Base-by-base conservation (phyloP, 35 echinoderm and acorn worm genomes). In the Amphiura filiformis region DNA sequence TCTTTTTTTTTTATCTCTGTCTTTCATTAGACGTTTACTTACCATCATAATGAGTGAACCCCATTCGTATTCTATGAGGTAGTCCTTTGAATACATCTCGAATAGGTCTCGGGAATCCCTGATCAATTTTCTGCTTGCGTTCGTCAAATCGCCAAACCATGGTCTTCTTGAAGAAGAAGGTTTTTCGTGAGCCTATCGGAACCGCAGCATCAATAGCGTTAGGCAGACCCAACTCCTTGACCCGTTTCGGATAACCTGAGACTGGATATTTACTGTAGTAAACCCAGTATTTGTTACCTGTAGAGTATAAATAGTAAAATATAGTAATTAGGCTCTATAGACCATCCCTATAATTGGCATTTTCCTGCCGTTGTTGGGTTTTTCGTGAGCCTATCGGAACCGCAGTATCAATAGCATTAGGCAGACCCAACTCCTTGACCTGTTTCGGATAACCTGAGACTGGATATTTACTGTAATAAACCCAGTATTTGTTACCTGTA, bases 231-330 rank as follows among this genome's bases (percentile, higher is more conserved):
- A 91, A 76, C 33, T 91, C 89, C 3, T 77, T 79, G 11, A 91
- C 65, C 3, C 36, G 86, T 31, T 85, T 77, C 0, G 93, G 93
- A 57, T 94, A 94, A 12, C 93, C 93, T 0, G 84, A 22, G 34
- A 87, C 49, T 47, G 76, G 56, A 31, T 88, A 86, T 14, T 88
- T 56, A 7, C 93, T 89, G 39, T 85, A 56, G 85, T 91, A 94
- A 32, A 84, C 85, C 93, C 93, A 94, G 81, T 94, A 94, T 64
- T 91, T 87, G 34, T 56, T 78, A 90, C 93, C 90, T 91, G 40
- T 28, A 23, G 38, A 20, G n/a, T 1, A 20, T 26, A 86, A 35
- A 38, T 11, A 39, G n/a, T n/a, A n/a, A n/a, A n/a, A n/a, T n/a
- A n/a, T n/a, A n/a, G n/a, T n/a, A n/a, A n/a, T n/a, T n/a, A n/a